Evolutionary conservation across 1,140 invertebrate species (phyloP), one percentile per base, ranked within the genome.

Genomic region (Rhizoglyphus robini): DNA sequence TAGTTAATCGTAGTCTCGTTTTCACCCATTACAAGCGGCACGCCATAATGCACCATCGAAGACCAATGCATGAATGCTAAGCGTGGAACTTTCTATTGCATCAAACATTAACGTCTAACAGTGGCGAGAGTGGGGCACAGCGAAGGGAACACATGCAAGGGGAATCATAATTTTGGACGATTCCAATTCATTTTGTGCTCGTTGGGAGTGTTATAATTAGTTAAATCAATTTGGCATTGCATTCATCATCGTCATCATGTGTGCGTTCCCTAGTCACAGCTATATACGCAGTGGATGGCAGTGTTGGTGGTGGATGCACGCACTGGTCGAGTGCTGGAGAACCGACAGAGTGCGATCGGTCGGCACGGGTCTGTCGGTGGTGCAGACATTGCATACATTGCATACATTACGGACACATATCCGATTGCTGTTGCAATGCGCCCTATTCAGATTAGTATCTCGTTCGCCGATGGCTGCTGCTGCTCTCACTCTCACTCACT

Each of bases 201-300:
- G 18, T 60, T 34, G 58, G 27, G 2, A 34, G 58, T 29, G 58
- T 60, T 60, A 46, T 60, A 60, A 60, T 60, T 60, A 60, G 58
- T 60, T 60, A 60, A 60, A 60, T 60, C 58, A 60, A 60, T 60
- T 60, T 60, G 58, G 58, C 58, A 60, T 15, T 60, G 58, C 58
- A 60, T 60, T 60, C 58, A 60, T 60, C 58, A 60, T 60, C 58
- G 27, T 60, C 58, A 46, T 34, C 3, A 11, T 25, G 51, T 5
- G 51, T 27, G 51, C 51, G 51, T 32, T 54, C 51, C 8, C 51
- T 27, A 23, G 15, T 15, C 23, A 46, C 23, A 23, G 23, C 41
- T 46, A 46, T 46, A 46, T 46, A 46, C 41, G 23, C 15, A 46
- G 41, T 15, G 41, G 23, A 46, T 15, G 51, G 23, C 8, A 54